Percentiles rank a stretch among this genome's conserved stretches.
Evolutionary conservation across 1,140 invertebrate genomes (phyloP).

Genomic region (Listronotus bonariensis): DNA sequence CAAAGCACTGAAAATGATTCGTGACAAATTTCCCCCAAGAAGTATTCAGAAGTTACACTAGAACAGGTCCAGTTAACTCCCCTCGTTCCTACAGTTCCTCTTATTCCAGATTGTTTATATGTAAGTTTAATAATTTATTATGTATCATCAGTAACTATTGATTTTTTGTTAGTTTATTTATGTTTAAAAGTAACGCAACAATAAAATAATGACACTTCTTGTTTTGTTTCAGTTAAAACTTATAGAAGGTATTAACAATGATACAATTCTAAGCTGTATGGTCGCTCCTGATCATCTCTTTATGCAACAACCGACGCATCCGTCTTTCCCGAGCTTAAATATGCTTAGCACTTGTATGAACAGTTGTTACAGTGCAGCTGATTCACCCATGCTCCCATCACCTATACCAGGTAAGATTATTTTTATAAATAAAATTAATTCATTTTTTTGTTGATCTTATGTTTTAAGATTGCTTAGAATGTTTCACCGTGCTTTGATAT

Average conservation of each 20-base stretch:
- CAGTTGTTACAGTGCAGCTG: constrained; percentile 65
- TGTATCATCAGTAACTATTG: no score
- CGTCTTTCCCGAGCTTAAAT: constrained; percentile 81
- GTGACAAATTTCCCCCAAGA: constrained; percentile 80
- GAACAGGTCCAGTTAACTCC: constrained; percentile 72
- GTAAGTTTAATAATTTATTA: constrained; percentile 56
- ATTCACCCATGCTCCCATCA: constrained; percentile 68
- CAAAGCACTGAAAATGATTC: constrained; percentile 79
- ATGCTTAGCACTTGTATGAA: constrained; percentile 77
- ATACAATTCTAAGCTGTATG: constrained; percentile 84
- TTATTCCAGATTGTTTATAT: constrained; percentile 67
- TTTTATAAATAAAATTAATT: no score
- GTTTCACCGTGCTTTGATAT: no score
- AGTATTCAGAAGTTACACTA: constrained; percentile 78
- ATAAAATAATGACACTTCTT: no score
- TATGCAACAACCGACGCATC: constrained; percentile 91
- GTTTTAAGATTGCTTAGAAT: no score
- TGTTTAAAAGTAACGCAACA: no score
- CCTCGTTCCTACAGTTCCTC: constrained; percentile 61
- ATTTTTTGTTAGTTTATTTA: no score
- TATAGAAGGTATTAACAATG: constrained; percentile 90
- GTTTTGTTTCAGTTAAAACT: constrained; percentile 71
- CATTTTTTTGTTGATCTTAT: no score
- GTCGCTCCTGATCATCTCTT: constrained; percentile 87
- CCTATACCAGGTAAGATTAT: constrained; percentile 64